phyloP scores from a whole-genome alignment of 2,797 vertebrate genomes.

The Gouania willdenowi region DNA sequence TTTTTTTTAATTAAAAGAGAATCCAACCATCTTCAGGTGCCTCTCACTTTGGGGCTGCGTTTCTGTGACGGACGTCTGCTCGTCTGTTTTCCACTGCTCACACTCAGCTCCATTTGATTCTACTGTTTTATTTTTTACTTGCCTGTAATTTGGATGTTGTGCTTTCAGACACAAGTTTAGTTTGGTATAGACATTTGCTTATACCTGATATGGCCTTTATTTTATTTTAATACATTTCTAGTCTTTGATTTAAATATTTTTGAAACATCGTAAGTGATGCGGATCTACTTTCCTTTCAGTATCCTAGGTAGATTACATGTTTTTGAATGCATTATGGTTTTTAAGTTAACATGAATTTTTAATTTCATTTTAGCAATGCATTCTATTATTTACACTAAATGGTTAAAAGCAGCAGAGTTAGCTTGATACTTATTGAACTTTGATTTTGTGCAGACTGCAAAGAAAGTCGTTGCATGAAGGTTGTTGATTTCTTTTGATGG shows the following conservation, averaged over 20 bases:
- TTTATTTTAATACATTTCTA: constrained; percentile 47
- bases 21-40: constrained; percentile 44
- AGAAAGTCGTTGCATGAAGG: too few species aligned
- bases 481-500: too few species aligned
- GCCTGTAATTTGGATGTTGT: constrained; percentile 35
- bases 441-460: too few species aligned
- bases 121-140: constrained; percentile 34
- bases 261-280: constrained; percentile 46
- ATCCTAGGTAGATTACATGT: constrained; percentile 31
- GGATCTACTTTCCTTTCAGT: constrained; percentile 31
- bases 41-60: constrained; percentile 35
- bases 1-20: constrained; percentile 15
- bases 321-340: constrained; percentile 36
- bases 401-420: constrained; percentile 9
- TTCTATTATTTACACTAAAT: constrained; percentile 32
- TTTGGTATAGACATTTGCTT: constrained; percentile 40
- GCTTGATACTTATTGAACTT: constrained; percentile 21
- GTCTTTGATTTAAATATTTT: constrained; percentile 49
- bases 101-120: too few species aligned
- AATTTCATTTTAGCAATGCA: constrained; percentile 47
- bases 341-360: constrained; percentile 35
- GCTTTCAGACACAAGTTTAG: constrained; percentile 34
- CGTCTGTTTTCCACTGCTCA: constrained; percentile 33
- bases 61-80: constrained; percentile 13
- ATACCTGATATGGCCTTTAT: constrained; percentile 44